Evolutionary conservation across 2,888 invertebrate genomes (phyloP).

Genomic region (Cynaeus angustus): DNA sequence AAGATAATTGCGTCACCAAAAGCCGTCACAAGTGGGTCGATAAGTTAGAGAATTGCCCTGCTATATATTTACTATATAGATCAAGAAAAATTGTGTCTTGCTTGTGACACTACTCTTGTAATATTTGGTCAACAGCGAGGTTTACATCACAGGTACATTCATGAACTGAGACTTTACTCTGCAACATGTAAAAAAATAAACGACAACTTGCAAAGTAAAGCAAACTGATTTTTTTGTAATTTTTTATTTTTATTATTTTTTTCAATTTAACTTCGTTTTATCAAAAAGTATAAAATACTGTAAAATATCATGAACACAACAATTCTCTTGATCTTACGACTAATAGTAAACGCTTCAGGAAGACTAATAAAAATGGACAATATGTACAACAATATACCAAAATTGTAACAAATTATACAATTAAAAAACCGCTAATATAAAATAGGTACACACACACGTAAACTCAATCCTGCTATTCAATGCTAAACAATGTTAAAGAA

Average conservation of each 20-base stretch:
- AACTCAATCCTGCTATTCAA: neutral
- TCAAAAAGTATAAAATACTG: constrained; percentile 72
- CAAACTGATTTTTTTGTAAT: constrained; percentile 59
- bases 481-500: constrained; percentile 14
- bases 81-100: constrained; percentile 57
- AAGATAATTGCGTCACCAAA: constrained; percentile 36
- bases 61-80: constrained; percentile 59
- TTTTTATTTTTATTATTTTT: constrained; percentile 63
- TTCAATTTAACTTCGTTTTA: constrained; percentile 64
- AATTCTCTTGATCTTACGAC: constrained; percentile 71
- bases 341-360: constrained; percentile 50
- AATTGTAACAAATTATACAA: constrained; percentile 29
- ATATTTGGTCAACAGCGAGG: constrained; percentile 70
- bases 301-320: constrained; percentile 72
- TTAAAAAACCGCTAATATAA: constrained; percentile 34
- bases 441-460: constrained; percentile 13
- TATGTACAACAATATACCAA: constrained; percentile 21
- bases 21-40: constrained; percentile 56
- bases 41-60: constrained; percentile 71
- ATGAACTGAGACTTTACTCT: constrained; percentile 23
- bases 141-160: constrained; percentile 69
- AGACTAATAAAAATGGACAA: constrained; percentile 48
- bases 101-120: constrained; percentile 47
- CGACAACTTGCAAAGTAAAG: constrained; percentile 45
- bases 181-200: constrained; percentile 40